Conservation (phyloP, 2,113 vertebrate species). For the Apodemus speciosus region DNA sequence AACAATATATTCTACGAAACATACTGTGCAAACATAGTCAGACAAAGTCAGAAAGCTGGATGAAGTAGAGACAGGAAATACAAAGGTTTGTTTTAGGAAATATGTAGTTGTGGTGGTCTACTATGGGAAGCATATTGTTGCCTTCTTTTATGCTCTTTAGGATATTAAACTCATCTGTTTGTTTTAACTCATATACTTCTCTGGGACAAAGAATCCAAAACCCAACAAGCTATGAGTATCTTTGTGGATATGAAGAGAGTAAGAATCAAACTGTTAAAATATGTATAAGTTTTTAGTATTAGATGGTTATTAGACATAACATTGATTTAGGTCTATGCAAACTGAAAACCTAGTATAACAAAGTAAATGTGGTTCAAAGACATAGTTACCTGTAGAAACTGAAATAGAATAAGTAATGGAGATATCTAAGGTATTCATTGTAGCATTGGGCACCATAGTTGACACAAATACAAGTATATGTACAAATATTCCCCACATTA, state of each 20-base stretch:
- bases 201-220: not conserved
- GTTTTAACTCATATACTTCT: not conserved
- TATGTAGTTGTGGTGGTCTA: not conserved
- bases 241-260: not conserved
- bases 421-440: not conserved
- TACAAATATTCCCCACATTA: not conserved
- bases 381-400: not conserved
- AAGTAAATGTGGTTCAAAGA: not conserved
- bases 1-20: not conserved
- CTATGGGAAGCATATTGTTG: not conserved
- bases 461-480: not conserved
- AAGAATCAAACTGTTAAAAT: not conserved
- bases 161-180: not conserved
- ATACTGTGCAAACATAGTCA: not conserved
- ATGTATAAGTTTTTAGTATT: too few relatives aligned
- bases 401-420: not conserved
- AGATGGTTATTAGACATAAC: not conserved
- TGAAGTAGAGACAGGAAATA: not conserved
- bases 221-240: not conserved
- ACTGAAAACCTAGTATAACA: not conserved
- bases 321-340: not conserved
- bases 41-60: not conserved
- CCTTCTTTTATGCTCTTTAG: not conserved
- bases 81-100: not conserved
- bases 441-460: not conserved